Base-by-base conservation (phyloP, 2,797 vertebrate genomes). In the Chloroceryle amazona region DNA sequence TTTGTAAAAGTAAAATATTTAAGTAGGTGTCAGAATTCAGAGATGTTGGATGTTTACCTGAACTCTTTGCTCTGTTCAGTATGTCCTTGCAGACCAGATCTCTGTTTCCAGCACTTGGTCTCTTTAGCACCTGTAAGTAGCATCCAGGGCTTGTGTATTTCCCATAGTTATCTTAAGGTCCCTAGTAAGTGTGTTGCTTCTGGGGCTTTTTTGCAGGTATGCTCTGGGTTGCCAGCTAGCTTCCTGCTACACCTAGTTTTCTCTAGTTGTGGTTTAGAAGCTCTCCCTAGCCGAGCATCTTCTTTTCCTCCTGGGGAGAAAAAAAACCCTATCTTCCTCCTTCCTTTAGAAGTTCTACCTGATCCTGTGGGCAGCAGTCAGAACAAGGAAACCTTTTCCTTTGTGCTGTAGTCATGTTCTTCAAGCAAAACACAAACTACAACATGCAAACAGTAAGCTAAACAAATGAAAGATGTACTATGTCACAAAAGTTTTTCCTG, bases 381-480 rank as follows among this genome's bases (percentile, higher is more conserved):
- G 87, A 96, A 54, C 85, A 94, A 95, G 63, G 90, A 94, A 96
- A 91, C 62, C 62, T 94, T 89, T 95, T 96, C 51, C 79, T 91
- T 96, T 91, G 62, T 92, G 91, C 81, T 92, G 89, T 95, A 94
- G 87, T 94, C 92, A 91, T 91, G 72, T 93, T 96, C 90, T 94
- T 95, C 93, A 91, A 96, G 92, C 85, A 96, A 94, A 95, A 91
- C 55, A 96, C 91, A 96, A 96, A 89, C 66, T 87, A 4, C 87
- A 94, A 62, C 90, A 76, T 87, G 71, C 90, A 66, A 95, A 96
- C 90, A 95, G 92, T 93, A 94, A 95, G 87, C 85, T 96, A 57
- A 89, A 87, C 62, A 75, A 84, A 51, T 89, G 54, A 26, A 76
- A 93, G 81, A 91, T 89, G 17, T 18, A 20, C 17, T 65, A 9